phyloP scores from a whole-genome alignment of 2,113 vertebrate genomes.

The Antennarius striatus region DNA sequence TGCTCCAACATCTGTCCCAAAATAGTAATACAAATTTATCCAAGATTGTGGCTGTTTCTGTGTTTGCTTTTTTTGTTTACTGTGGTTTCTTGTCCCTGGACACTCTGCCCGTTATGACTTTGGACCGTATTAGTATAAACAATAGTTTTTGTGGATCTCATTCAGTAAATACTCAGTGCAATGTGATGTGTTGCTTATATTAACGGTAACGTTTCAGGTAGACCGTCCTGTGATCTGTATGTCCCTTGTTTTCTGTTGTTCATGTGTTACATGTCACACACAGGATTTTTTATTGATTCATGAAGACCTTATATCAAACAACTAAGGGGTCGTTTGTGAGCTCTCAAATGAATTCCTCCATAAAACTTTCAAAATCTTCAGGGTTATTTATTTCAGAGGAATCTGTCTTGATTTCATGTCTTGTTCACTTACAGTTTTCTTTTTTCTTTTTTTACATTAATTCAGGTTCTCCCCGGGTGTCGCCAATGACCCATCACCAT shows the following conservation, averaged over 20 bases:
- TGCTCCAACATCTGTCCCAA: no score
- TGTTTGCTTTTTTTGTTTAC: slow-evolving; percentile 1
- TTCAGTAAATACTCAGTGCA: background rate
- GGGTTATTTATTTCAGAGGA: background rate
- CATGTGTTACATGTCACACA: no score
- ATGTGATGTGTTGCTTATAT: background rate
- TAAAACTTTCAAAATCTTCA: background rate
- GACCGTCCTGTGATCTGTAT: no score
- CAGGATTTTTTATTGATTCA: no score
- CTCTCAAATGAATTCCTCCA: background rate
- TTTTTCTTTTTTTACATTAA: slow-evolving; percentile 4
- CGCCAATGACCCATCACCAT: slow-evolving; percentile 81
- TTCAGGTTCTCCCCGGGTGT: slow-evolving; percentile 85
- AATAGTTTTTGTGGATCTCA: background rate
- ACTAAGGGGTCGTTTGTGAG: background rate
- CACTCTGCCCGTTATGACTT: background rate
- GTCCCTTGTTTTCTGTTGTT: no score
- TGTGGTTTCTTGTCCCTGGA: slow-evolving; percentile 4
- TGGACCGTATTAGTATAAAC: background rate
- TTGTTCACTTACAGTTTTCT: slow-evolving; percentile 23
- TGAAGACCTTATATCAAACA: no score
- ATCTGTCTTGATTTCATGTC: slow-evolving; percentile 4
- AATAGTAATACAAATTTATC: no score
- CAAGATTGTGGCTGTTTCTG: background rate
- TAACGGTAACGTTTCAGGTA: no score